A percentile compares a stretch with the other conserved stretches of the same genome.
Evolutionary conservation across 2,797 vertebrate genomes (phyloP).

Genomic region (Myotis daubentonii): DNA sequence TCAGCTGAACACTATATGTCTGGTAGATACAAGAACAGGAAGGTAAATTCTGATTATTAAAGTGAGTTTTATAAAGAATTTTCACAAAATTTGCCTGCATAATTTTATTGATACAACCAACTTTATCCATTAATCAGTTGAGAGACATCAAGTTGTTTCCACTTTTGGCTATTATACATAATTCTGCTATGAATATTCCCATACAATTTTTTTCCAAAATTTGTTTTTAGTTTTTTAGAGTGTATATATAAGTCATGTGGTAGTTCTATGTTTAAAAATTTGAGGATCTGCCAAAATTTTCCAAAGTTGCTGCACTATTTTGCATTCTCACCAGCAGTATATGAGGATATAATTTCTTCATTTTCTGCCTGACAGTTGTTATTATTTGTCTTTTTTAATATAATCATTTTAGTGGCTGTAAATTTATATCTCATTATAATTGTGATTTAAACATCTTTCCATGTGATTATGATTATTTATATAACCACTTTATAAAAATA

Average conservation of each 20-base stretch:
- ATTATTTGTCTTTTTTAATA: neutral
- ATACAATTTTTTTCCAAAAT: neutral
- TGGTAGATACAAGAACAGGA: neutral
- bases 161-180: neutral
- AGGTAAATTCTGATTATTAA: neutral
- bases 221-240: neutral
- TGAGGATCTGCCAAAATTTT: neutral
- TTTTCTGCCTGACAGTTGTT: neutral
- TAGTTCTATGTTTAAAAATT: neutral
- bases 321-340: neutral
- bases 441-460: neutral
- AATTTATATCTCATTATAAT: neutral
- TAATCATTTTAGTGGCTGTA: neutral
- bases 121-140: neutral
- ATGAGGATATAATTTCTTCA: neutral
- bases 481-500: neutral
- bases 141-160: neutral
- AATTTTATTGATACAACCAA: neutral
- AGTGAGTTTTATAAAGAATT: constrained; percentile 15
- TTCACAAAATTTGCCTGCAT: neutral
- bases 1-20: neutral
- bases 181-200: neutral
- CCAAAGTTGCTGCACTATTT: neutral
- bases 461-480: neutral
- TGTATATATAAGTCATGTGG: neutral